A percentile compares a stretch with the other conserved stretches of the same genome.
Conservation (phyloP, 2,113 vertebrate species). For the Myotis davidii region DNA sequence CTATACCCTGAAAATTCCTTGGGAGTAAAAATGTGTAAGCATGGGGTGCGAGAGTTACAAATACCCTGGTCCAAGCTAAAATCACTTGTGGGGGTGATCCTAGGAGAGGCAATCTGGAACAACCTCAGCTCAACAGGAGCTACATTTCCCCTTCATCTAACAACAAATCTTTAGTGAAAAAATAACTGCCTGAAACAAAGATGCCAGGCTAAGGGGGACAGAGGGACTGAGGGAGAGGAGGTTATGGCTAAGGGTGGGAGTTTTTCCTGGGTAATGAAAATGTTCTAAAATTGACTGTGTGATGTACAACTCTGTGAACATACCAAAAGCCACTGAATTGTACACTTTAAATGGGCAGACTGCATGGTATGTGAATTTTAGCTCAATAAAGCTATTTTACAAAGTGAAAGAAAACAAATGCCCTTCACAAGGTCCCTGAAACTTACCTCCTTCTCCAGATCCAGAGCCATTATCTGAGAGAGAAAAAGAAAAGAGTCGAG, state of each 20-base stretch:
- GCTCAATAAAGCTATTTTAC: constrained; percentile 7
- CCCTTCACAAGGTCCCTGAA: constrained; percentile 29
- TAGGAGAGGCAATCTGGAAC: neutral
- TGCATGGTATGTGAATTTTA: neutral
- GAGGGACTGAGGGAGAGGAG: too few relatives aligned
- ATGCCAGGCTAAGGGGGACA: neutral
- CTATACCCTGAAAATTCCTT: neutral
- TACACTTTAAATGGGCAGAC: neutral
- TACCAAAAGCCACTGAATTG: neutral
- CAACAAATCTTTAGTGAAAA: neutral
- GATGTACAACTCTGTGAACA: neutral
- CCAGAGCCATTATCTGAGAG: constrained; percentile 93
- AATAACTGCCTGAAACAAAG: neutral
- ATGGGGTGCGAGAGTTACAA: neutral
- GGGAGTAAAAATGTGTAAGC: neutral
- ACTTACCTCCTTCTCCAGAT: constrained; percentile 94
- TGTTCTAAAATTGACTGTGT: neutral
- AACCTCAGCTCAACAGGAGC: neutral
- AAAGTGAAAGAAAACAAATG: constrained; percentile 19
- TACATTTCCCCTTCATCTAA: neutral
- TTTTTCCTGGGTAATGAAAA: constrained; percentile 16
- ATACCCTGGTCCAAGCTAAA: neutral
- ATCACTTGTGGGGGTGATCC: neutral
- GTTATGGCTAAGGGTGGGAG: neutral
- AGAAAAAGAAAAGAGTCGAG: constrained; percentile 40